A percentile compares a stretch with the other conserved stretches of the same genome.
Conservation (phyloP, 1,140 invertebrate genomes). For the Venturia canescens region DNA sequence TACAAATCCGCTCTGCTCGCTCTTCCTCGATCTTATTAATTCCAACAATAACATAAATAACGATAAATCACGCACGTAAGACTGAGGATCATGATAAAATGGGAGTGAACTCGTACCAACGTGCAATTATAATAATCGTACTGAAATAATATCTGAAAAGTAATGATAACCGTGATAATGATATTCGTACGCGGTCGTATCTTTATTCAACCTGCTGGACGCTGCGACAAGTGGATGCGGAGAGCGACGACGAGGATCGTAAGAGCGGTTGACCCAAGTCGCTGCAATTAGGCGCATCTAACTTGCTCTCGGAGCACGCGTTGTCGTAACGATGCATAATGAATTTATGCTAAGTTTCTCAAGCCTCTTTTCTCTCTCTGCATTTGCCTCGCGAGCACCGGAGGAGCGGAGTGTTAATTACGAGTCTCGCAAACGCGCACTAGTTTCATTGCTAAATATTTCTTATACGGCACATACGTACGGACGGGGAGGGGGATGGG, state of each 20-base stretch:
- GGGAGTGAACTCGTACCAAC: no score
- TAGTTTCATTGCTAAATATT: constrained; percentile 22
- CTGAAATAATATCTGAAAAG: no score
- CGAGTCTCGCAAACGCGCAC: constrained; percentile 52
- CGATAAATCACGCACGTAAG: not conserved
- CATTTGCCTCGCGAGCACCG: not conserved
- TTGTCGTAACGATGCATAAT: constrained; percentile 65
- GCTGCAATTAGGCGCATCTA: constrained; percentile 63
- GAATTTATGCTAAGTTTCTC: constrained; percentile 69
- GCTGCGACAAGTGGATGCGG: constrained; percentile 48
- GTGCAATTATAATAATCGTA: no score
- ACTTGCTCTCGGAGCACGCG: constrained; percentile 17
- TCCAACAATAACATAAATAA: no score
- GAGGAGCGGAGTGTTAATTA: constrained; percentile 51
- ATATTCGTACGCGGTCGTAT: constrained; percentile 36
- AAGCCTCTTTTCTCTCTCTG: not conserved
- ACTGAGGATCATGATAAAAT: no score
- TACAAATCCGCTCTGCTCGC: not conserved
- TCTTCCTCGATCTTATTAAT: no score
- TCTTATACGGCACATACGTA: not conserved
- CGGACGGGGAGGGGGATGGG: not conserved
- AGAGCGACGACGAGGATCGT: not conserved
- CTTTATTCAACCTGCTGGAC: constrained; percentile 57
- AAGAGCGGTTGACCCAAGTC: constrained; percentile 10
- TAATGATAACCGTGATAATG: not conserved